A percentile compares a stretch with the other conserved stretches of the same genome.
Conservation (phyloP, 2,888 invertebrate species). For the Drosophila lacicola region DNA sequence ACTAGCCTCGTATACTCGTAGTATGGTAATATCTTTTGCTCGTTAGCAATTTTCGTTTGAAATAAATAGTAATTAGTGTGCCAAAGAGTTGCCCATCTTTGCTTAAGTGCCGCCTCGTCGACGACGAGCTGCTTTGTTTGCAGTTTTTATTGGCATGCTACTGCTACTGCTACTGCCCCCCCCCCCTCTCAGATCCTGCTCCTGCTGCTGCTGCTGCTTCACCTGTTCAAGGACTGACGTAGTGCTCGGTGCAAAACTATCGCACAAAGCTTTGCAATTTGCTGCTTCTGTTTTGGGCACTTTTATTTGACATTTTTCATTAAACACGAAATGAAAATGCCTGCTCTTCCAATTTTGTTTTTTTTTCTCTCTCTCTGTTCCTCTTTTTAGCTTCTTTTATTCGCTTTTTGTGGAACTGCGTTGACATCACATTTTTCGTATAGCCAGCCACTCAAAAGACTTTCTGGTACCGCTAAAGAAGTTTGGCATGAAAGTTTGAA, state of each 20-base stretch:
- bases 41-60: conserved; percentile 81
- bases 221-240: conserved; percentile 58
- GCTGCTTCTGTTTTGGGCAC: conserved; percentile 72
- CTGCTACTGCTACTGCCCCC: conserved; percentile 1
- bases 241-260: conserved; percentile 61
- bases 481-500: conserved; percentile 72
- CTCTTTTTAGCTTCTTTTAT: background rate
- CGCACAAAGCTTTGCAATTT: conserved; percentile 77
- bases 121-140: conserved; percentile 51
- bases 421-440: conserved; percentile 77
- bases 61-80: conserved; percentile 79
- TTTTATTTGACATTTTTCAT: conserved; percentile 81
- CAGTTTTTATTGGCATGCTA: conserved; percentile 57
- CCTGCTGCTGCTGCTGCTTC: background rate
- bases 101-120: conserved; percentile 41
- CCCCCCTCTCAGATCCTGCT: background rate
- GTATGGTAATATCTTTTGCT: conserved; percentile 76
- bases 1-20: conserved; percentile 14
- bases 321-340: conserved; percentile 79
- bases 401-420: conserved; percentile 46
- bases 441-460: conserved; percentile 60
- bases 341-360: conserved; percentile 43
- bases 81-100: conserved; percentile 67
- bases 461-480: conserved; percentile 44
- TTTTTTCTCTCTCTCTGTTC: background rate